A percentile compares a stretch with the other conserved stretches of the same genome.
phyloP scores from a whole-genome alignment of 2,113 vertebrate species.

The Gambusia affinis region DNA sequence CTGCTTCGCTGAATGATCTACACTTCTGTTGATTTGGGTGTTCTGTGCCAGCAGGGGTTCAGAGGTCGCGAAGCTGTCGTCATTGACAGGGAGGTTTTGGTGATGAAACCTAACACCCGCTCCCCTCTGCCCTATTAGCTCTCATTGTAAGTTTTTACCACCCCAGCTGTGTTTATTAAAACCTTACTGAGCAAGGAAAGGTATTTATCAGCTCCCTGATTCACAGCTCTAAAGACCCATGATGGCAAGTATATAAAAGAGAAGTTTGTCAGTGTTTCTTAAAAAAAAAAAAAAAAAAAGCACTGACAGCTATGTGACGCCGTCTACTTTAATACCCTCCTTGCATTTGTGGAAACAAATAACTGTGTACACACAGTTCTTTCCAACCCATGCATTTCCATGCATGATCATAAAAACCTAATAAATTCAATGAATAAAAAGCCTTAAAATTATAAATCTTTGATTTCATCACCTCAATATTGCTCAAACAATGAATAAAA shows the following conservation, averaged over 20 bases:
- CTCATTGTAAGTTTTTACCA: constrained; percentile 49
- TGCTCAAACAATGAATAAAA: too few relatives aligned
- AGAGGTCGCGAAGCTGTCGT: constrained; percentile 15
- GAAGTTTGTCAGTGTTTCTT: not conserved
- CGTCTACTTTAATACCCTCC: too few relatives aligned
- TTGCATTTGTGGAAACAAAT: too few relatives aligned
- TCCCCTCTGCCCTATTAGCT: constrained; percentile 49
- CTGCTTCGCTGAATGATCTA: constrained; percentile 19
- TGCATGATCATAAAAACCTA: too few relatives aligned
- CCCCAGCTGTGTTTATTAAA: constrained; percentile 67
- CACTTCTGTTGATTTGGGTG: constrained; percentile 19
- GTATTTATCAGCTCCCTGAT: constrained; percentile 60
- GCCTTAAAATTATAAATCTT: too few relatives aligned
- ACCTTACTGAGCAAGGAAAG: constrained; percentile 30
- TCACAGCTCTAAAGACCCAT: constrained; percentile 43
- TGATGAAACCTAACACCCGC: constrained; percentile 61
- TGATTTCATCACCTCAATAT: too few relatives aligned
- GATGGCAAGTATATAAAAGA: not conserved
- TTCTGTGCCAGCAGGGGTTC: constrained; percentile 5
- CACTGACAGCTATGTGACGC: too few relatives aligned
- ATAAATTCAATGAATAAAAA: too few relatives aligned
- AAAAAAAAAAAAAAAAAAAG: too few relatives aligned
- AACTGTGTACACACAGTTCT: too few relatives aligned
- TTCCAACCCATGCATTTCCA: too few relatives aligned
- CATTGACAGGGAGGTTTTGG: constrained; percentile 31